Conservation (phyloP, 2,888 invertebrate species). For the Eupithecia insigniata region DNA sequence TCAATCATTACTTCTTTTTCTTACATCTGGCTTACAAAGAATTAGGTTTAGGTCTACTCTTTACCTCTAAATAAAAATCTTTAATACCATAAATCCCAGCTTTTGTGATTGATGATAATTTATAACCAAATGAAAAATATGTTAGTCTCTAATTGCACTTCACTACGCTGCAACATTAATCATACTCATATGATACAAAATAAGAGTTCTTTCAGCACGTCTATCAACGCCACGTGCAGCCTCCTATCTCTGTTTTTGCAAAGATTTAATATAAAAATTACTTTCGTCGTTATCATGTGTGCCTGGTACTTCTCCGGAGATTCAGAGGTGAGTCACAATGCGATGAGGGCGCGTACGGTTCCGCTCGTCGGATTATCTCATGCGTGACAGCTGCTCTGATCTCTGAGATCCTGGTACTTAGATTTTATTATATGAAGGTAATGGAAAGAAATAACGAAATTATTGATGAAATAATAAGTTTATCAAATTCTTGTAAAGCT, state of each 20-base stretch:
- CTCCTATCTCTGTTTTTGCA: conserved; percentile 57
- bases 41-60: too few species aligned
- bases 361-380: conserved; percentile 74
- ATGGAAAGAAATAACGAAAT: conserved; percentile 12
- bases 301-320: conserved; percentile 65
- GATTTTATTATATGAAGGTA: conserved; percentile 45
- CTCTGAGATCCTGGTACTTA: conserved; percentile 62
- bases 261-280: conserved; percentile 83
- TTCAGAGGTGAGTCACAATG: conserved; percentile 62
- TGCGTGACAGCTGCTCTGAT: conserved; percentile 75
- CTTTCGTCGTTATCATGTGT: conserved; percentile 79
- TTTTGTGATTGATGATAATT: background rate
- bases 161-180: background rate
- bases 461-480: background rate
- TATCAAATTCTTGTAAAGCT: background rate
- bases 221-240: conserved; percentile 17
- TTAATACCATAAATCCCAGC: background rate
- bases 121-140: conserved; percentile 1
- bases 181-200: background rate
- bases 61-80: background rate
- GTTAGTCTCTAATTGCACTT: conserved; percentile 8
- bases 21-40: too few species aligned
- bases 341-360: conserved; percentile 63
- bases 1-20: too few species aligned
- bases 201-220: background rate